A percentile compares a stretch with the other conserved stretches of the same genome.
phyloP scores from a whole-genome alignment of 2,888 invertebrate species.

The Drosophila histrio region DNA sequence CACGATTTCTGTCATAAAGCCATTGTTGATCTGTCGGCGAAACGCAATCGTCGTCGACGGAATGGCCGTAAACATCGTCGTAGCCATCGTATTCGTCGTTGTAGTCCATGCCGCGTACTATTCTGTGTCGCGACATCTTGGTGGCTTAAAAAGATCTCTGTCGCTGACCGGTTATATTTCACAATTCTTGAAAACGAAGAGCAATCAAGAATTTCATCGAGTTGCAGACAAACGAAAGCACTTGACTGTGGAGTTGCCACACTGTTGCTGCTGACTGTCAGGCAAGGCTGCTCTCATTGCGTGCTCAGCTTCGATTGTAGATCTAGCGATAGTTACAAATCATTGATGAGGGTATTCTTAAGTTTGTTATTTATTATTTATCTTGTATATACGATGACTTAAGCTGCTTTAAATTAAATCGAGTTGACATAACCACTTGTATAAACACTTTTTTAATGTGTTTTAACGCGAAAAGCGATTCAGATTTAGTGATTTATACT shows the following conservation, averaged over 20 bases:
- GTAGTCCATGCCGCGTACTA: slow-evolving; percentile 92
- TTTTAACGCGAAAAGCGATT: too few species aligned
- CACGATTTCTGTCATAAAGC: slow-evolving; percentile 92
- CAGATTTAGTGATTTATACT: too few species aligned
- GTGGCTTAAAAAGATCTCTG: slow-evolving; percentile 2
- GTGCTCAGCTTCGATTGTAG: neutral
- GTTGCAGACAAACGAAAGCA: slow-evolving; percentile 35
- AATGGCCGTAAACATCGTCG: slow-evolving; percentile 94
- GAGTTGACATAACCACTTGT: too few species aligned
- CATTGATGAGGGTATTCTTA: neutral
- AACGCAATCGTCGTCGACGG: slow-evolving; percentile 96
- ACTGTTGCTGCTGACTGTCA: slow-evolving; percentile 1
- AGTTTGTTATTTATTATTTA: too few species aligned
- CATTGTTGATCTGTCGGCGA: slow-evolving; percentile 96
- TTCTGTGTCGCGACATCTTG: slow-evolving; percentile 94
- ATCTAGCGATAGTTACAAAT: neutral
- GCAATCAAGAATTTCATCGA: slow-evolving; percentile 36
- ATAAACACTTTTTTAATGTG: too few species aligned
- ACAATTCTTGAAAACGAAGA: slow-evolving; percentile 50
- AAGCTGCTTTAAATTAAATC: too few species aligned
- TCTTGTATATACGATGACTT: too few species aligned
- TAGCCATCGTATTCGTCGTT: slow-evolving; percentile 93
- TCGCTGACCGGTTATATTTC: slow-evolving; percentile 40
- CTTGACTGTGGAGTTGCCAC: slow-evolving; percentile 24
- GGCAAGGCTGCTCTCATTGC: slow-evolving; percentile 4